Evolutionary conservation across 2,113 vertebrate species (phyloP), one percentile per base, ranked within the genome.

Genomic region (Psettodes erumei): DNA sequence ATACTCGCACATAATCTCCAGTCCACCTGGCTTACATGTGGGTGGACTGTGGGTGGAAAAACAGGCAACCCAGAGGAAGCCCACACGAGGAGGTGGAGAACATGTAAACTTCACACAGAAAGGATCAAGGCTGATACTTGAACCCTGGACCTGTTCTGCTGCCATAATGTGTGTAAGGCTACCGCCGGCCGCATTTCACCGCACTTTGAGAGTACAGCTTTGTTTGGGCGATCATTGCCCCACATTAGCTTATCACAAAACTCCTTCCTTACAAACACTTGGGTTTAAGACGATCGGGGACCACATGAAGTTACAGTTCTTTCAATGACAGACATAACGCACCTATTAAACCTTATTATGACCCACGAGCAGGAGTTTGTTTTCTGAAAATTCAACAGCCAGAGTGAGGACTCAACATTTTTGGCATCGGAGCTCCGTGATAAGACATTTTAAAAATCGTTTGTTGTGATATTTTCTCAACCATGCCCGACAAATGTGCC

Each of bases 21-120:
- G 48, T 85, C 77, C 84, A 88, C 81, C 84, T 89, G 87, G 85
- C 1, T 55, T 74, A 76, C 80, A 91, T 81, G 82, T 88, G 85
- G 84, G 77, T 38, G 77, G 75, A 76, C 54, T 81, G 71, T 28
- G 71, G 63, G 84, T 78, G 80, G 64, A n/a, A 85, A 88, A 90
- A 88, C 86, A 83, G 75, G 85, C 40, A 69, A 90, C 76, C 72
- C 65, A 8, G 38, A 80, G 77, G 68, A 67, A 73, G 75, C 53
- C 74, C 84, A 73, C 79, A 85, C 61, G 69, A 45, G 76, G 73
- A 75, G 83, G 28, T 21, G 47, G 71, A 82, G 76, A 83, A 81
- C 76, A 79, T 82, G 72, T 78, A 71, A 86, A 85, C 86, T 77
- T 87, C 81, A 83, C 86, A 86, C 65, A 84, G 75, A 62, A 69